phyloP scores from a whole-genome alignment of 1,140 invertebrate genomes.

The Bilobella aurantiaca region DNA sequence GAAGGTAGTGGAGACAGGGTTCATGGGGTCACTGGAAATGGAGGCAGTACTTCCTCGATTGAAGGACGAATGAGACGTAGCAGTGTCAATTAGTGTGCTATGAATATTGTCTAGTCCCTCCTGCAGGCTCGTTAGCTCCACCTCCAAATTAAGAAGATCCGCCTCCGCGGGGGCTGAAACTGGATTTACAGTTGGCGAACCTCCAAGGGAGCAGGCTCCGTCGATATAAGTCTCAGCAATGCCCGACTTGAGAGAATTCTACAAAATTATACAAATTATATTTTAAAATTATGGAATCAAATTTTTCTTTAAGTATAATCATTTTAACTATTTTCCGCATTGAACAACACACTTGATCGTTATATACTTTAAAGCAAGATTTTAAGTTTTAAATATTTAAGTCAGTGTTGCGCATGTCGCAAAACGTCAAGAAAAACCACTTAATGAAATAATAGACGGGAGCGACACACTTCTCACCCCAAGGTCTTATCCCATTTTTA shows the following conservation, averaged over 20 bases:
- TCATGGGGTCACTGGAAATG: slow-evolving; percentile 33
- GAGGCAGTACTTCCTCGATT: slow-evolving; percentile 32
- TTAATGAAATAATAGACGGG: too few species aligned
- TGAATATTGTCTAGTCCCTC: slow-evolving; percentile 33
- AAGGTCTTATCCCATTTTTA: too few species aligned
- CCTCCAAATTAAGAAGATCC: slow-evolving; percentile 86
- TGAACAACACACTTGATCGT: too few species aligned
- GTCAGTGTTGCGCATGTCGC: too few species aligned
- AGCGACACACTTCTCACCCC: too few species aligned
- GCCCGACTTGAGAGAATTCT: slow-evolving; percentile 19
- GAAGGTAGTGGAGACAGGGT: slow-evolving; percentile 18
- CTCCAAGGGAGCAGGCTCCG: slow-evolving; percentile 28
- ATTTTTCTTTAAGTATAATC: too few species aligned
- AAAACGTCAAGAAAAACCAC: too few species aligned
- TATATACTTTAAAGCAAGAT: too few species aligned
- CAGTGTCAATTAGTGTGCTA: slow-evolving; percentile 31
- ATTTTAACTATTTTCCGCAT: too few species aligned
- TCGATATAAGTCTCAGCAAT: slow-evolving; percentile 35
- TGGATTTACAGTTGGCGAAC: not conserved
- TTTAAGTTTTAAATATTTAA: too few species aligned
- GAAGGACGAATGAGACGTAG: slow-evolving; percentile 27
- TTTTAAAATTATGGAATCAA: not conserved
- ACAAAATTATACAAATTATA: not conserved
- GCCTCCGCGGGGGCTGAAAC: slow-evolving; percentile 36
- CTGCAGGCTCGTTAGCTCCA: slow-evolving; percentile 79